These are phyloP conservation scores for Tupaia tana DNA, from an alignment of 2,113 vertebrate genomes.

Conservation along the genomic window DNA sequence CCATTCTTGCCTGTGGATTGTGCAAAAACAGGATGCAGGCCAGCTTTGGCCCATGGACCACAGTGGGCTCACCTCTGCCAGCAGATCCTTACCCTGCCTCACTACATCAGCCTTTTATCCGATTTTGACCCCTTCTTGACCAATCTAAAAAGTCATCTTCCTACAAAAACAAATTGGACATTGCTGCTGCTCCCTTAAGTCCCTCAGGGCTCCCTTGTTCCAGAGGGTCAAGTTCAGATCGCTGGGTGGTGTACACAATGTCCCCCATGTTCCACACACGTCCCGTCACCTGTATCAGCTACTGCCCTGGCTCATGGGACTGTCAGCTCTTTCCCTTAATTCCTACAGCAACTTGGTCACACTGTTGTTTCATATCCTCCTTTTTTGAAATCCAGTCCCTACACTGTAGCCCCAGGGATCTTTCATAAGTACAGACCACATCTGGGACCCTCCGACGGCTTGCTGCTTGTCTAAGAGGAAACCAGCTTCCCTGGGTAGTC, in stretches of 20 bases:
- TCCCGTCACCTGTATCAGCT: background rate
- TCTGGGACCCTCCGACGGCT: background rate
- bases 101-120: background rate
- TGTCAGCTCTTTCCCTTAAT: background rate
- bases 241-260: fast-evolving
- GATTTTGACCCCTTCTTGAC: background rate
- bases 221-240: background rate
- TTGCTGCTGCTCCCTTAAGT: background rate
- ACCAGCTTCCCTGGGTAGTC: background rate
- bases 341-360: background rate
- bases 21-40: background rate
- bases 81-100: background rate
- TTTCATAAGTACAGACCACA: background rate
- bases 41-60: background rate
- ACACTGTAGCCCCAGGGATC: too few relatives aligned
- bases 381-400: background rate
- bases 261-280: fast-evolving
- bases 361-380: too few relatives aligned
- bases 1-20: background rate
- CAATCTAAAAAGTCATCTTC: background rate
- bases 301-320: background rate
- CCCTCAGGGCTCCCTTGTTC: background rate
- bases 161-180: background rate
- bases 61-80: background rate
- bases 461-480: background rate